These are phyloP conservation scores for Aphaenogaster ashmeadi DNA, from an alignment of 1,140 invertebrate species.

Conservation along the genomic window DNA sequence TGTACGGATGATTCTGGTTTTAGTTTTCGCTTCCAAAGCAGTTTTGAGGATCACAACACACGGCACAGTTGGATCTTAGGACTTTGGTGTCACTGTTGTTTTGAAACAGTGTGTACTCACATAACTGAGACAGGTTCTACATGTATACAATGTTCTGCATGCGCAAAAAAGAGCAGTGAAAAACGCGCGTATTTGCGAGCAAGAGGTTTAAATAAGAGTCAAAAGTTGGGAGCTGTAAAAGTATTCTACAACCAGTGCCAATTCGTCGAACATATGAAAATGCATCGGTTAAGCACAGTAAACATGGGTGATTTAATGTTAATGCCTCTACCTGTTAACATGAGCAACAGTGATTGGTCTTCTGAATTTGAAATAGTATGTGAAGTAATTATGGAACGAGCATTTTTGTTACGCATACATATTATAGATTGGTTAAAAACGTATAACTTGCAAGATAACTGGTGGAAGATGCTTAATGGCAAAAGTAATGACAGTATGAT, in stretches of 20 bases:
- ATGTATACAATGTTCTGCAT: constrained; percentile 61
- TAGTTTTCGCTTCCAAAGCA: constrained; percentile 80
- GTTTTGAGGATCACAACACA: constrained; percentile 78
- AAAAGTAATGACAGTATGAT: constrained; percentile 60
- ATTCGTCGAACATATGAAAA: constrained; percentile 81
- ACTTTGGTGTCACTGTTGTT: constrained; percentile 81
- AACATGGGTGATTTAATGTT: constrained; percentile 82
- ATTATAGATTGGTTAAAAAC: constrained; percentile 82
- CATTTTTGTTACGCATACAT: constrained; percentile 79
- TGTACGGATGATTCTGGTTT: constrained; percentile 49
- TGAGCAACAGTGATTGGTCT: constrained; percentile 66
- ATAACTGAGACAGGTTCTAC: neutral
- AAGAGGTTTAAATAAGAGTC: constrained; percentile 72
- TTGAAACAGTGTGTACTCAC: constrained; percentile 75
- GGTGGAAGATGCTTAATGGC: constrained; percentile 78
- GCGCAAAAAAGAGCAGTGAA: constrained; percentile 66
- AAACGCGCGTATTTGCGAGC: constrained; percentile 75
- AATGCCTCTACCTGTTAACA: constrained; percentile 80
- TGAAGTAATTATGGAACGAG: constrained; percentile 80
- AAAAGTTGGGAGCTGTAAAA: constrained; percentile 75
- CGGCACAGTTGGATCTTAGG: constrained; percentile 83
- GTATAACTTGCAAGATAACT: constrained; percentile 70
- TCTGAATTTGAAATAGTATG: constrained; percentile 78
- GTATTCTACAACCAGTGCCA: constrained; percentile 85
- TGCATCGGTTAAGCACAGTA: constrained; percentile 74